Evolutionary conservation across 2,113 vertebrate species (phyloP), one percentile per base, ranked within the genome.

Genomic region (Spea bombifrons): DNA sequence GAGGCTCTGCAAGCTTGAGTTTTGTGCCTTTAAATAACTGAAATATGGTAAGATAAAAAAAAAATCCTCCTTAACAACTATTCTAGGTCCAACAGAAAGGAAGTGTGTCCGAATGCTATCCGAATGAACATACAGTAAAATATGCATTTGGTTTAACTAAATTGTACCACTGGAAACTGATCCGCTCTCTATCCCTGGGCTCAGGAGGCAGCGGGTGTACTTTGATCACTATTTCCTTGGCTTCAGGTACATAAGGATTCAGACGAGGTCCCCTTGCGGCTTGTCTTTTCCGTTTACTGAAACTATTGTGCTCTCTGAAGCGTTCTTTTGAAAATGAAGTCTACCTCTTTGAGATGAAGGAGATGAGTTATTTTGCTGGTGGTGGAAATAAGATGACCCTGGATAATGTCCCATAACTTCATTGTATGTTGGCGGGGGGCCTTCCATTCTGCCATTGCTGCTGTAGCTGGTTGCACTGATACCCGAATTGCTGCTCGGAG

Each of bases 401-500:
- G 94, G 95, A 84, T 93, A 94, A 86, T 93, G 94, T 82, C 96
- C 94, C 92, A 96, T 95, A 86, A 96, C 96, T 90, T 98, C 97
- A n/a, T 93, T 98, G 93, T 99, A 99, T 0, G 97, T 92, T 0
- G 97, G 97, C 9, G 97, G 97, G 1, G 96, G 96, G 59, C 94
- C 95, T 84, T 96, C 96, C 94, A 95, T 94, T 85, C 94, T 92
- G 83, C 94, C 93, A 0, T 94, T 92, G 81, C 92, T 94, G 90
- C 93, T 94, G 49, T 94, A 94, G 88, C 93, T 95, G 85, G 93
- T 93, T 80, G 92, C 95, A 71, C 97, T 98, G 87, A 98, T 94
- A 88, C 97, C 96, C 73, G 96, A 96, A 84, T 97, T 95, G 91
- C 95, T 96, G 94, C 97, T 98, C 2, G 97, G 97, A 3, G 96